Evolutionary conservation across 2,113 vertebrate species (phyloP), one percentile per base, ranked within the genome.

Genomic region (Mormoops blainvillei): DNA sequence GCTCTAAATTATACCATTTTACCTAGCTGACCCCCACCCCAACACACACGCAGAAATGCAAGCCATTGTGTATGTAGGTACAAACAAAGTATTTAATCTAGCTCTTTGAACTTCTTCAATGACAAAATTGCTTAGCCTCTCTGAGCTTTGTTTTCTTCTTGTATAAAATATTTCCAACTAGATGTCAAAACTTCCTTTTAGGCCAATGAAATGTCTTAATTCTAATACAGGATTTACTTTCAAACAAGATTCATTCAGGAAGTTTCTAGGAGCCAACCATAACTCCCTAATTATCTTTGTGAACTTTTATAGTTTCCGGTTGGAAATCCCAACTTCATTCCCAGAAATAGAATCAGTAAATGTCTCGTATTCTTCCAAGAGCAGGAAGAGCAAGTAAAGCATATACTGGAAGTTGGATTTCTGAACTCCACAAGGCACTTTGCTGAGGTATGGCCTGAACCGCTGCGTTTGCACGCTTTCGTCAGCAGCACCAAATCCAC

Each of bases 291-390:
- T 90, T 70, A 83, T 86, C 65, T 88, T 76, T 48, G 52, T 73
- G 38, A 94, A 73, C 68, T 73, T 90, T 61, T 56, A 31, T 45
- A 54, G 33, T 56, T 95, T 97, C 85, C 15, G 0, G 41, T 33
- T 67, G 68, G 73, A 74, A 86, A 81, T 77, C 80, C 52, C 54
- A 91, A 11, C 89, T 87, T 71, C 33, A 36, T 41, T 94, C 50
- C 78, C 63, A 73, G 94, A 95, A 95, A 81, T 14, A 43, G 56
- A 94, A 41, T 83, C 63, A 61, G 28, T 63, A 86, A 89, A 63
- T 91, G 33, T 13, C 61, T 95, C 73, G 65, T 91, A 26, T 56
- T 84, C 78, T 77, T 86, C 16, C 43, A 28, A 36, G 15, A 76
- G 48, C 45, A 63, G 22, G 41, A 65, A 73, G n/a, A 36, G 54